Base-by-base conservation (phyloP, 2,113 vertebrate species). In the Microcebus ravelobensis region DNA sequence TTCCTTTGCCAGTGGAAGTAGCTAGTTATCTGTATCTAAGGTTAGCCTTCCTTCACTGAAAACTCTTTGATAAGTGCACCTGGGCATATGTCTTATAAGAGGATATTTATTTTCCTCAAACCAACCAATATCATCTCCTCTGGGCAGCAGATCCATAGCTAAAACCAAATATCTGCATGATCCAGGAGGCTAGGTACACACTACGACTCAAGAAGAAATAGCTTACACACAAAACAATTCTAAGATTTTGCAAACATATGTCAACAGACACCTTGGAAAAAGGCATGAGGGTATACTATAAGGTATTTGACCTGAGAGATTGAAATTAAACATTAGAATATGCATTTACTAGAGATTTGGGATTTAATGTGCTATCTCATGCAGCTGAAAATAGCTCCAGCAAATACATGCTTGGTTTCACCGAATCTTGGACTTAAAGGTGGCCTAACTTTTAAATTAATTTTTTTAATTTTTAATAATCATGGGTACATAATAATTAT, bases 81-180 rank as follows among this genome's bases (percentile, higher is more conserved):
- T 17, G 25, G 10, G 12, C 13, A 14, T 27, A 42, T 71, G 2
- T 70, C 21, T 73, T 74, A 7, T 3, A 48, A 27, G 1, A 9
- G 15, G 31, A 48, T 39, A 6, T 1, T 59, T 55, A 84, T 70
- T 74, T 63, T 85, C 42, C 15, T 83, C 27, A 74, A 21, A 23
- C 5, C 10, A 4, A 82, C 2, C 1, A 67, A 23, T 9, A 45
- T 70, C 20, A 27, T 4, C 9, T 4, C 2, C 25, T 52, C 1
- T 31, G 71, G 25, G 0, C 63, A 57, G 5, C 5, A 63, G n/a
- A 55, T 3, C 15, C 6, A 34, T 8, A 71, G 29, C 1, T 55
- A n/a, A 36, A n/a, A 17, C 42, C 8, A 61, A 61, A 2, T 14
- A n/a, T 23, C 2, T 36, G 11, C 50, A n/a, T 6, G 21, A 63